Base-by-base conservation (phyloP, 2,113 vertebrate species). In the Rhineura floridana region DNA sequence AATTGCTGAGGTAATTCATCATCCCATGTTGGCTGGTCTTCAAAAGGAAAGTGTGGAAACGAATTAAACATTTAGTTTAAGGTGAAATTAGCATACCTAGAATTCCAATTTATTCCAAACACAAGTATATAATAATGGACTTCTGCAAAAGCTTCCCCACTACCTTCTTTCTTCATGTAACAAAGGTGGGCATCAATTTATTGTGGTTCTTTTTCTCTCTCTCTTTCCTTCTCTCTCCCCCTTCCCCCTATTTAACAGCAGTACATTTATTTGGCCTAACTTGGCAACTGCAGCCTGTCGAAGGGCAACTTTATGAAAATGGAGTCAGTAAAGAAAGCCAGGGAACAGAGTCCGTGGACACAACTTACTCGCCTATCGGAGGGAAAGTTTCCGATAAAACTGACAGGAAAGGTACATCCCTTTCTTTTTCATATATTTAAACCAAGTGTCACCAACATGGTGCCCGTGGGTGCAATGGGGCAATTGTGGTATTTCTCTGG, bases 241-340 rank as follows among this genome's bases (percentile, higher is more conserved):
- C 36, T 13, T 12, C 91, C 96, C 90, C 88, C 96, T 96, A 95
- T 96, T 96, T 96, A 96, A 95, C 95, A 99, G 98, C 98, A 96
- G 98, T 99, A 91, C 98, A 99, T 97, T 97, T 99, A 97, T 98
- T 99, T 94, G 98, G 98, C 95, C 97, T 99, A 97, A 99, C 98
- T 92, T 99, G 98, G 98, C 98, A 99, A 86, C 97, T 99, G 85
- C 98, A 98, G 92, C 98, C 98, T 81, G 97, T 98, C 75, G 98
- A 98, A 95, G 98, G 98, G 91, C 98, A 98, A 94, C 98, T 99
- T 85, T 99, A 99, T 93, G 98, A 99, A 96, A 99, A 99, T 46
- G 98, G 98, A 92, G 95, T 99, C 94, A 98, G 98, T 96, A 98
- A 98, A 83, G 97, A 97, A 88, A 98, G 96, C 93, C 97, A 96